These are phyloP conservation scores for Drosophila pegasa DNA, from an alignment of 2,888 invertebrate genomes.

Conservation along the genomic window DNA sequence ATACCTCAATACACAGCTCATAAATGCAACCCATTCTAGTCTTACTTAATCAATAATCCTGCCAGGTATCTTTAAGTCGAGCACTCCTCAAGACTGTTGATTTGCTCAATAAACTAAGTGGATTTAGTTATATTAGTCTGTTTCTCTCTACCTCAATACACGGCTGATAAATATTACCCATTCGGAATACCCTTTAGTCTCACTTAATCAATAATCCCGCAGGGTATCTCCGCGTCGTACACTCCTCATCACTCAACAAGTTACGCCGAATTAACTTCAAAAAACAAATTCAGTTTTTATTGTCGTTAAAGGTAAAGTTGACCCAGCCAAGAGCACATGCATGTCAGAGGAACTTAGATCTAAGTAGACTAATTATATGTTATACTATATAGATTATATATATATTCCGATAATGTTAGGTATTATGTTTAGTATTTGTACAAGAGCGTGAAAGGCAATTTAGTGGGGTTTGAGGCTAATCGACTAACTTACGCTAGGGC, in stretches of 20 bases:
- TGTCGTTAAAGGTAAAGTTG: conserved; percentile 36
- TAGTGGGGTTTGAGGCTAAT: too few relatives aligned
- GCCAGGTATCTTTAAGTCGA: too few relatives aligned
- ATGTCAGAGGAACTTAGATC: conserved; percentile 39
- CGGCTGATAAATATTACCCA: too few relatives aligned
- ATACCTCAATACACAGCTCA: too few relatives aligned
- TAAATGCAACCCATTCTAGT: too few relatives aligned
- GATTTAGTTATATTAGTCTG: too few relatives aligned
- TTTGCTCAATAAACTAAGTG: too few relatives aligned
- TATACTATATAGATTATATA: conserved; percentile 9
- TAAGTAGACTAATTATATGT: conserved; percentile 4
- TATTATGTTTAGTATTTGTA: conserved; percentile 37
- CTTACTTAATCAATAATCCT: too few relatives aligned
- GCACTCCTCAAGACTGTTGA: too few relatives aligned
- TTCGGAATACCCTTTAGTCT: too few relatives aligned
- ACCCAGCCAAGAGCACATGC: conserved; percentile 54
- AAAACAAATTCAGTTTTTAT: conserved; percentile 35
- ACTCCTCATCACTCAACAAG: neutral
- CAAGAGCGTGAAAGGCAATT: conserved; percentile 19
- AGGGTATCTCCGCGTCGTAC: neutral
- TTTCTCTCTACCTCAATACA: too few relatives aligned
- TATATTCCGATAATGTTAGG: neutral
- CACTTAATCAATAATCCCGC: too few relatives aligned
- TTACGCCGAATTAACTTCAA: neutral
- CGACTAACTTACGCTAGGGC: conserved; percentile 16